Evolutionary conservation across 2,888 invertebrate genomes (phyloP).

Genomic region (Drosophila tanythrix): DNA sequence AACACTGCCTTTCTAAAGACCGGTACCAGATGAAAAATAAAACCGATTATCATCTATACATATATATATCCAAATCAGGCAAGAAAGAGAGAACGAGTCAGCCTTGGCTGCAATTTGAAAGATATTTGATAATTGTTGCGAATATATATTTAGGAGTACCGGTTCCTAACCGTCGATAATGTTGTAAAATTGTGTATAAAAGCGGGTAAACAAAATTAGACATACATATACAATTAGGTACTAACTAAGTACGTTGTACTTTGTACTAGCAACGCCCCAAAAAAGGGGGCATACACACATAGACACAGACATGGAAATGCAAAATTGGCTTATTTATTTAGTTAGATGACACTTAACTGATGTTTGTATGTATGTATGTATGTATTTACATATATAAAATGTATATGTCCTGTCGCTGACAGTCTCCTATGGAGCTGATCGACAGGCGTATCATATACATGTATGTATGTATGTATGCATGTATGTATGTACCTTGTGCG

Average conservation of each 20-base stretch:
- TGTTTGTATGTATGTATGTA: slow-evolving; percentile 9
- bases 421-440: slow-evolving; percentile 5
- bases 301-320: slow-evolving; percentile 6
- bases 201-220: slow-evolving; percentile 8
- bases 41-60: slow-evolving; percentile 2
- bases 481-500: slow-evolving; percentile 9
- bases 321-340: slow-evolving; percentile 1
- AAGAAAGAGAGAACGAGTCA: slow-evolving; percentile 2
- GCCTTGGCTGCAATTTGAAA: slow-evolving; percentile 5
- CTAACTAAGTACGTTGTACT: slow-evolving; percentile 23
- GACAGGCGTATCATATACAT: slow-evolving; percentile 1
- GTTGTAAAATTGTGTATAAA: slow-evolving; percentile 10
- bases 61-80: background rate
- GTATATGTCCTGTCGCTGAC: background rate
- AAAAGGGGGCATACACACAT: slow-evolving; percentile 5
- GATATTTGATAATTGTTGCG: background rate
- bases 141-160: background rate
- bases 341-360: background rate
- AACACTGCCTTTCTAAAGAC: background rate
- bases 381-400: slow-evolving; percentile 5
- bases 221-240: slow-evolving; percentile 20
- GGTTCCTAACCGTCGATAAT: background rate
- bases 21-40: slow-evolving; percentile 5
- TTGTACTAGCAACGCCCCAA: slow-evolving; percentile 2
- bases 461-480: slow-evolving; percentile 2